Evolutionary conservation across 2,113 vertebrate species (phyloP), one percentile per base, ranked within the genome.

Genomic region (Urocitellus parryii): DNA sequence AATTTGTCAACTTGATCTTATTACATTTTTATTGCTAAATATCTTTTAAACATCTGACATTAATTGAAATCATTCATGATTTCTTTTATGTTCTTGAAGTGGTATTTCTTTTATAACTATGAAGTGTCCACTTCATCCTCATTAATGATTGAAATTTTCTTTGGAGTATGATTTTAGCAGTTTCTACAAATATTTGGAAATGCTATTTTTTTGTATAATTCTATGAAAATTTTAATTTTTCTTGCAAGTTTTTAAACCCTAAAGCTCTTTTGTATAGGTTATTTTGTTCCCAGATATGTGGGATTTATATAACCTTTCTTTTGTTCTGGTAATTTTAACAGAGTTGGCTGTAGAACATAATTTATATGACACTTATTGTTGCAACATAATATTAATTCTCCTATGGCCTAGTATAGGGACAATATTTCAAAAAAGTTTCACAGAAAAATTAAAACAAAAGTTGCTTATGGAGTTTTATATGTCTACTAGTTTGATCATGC

Each of bases 1-100:
- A 68, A 83, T 83, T 61, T 76, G 16, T 45, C 14, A 34, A 39
- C 16, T 92, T 88, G 56, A 29, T 68, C 70, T 58, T 73, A 10
- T 76, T 76, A 56, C 24, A 74, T 32, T 81, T 56, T 68, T 70
- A 42, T 61, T 91, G 53, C 56, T 16, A 48, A 58, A 67, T 74
- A 87, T 87, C 32, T 22, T 87, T 76, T 79, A 53, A 51, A 80
- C n/a, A n/a, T n/a, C n/a, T n/a, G n/a, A 84, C 84, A 18, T 85
- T 51, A 48, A 48, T 48, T 84, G 25, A 37, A 88, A 95, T 27
- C 53, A n/a, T n/a, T n/a, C n/a, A 95, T 27, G 2, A 68, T 87
- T 76, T 79, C 27, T 72, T 90, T 90, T 74, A 74, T 74, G 37
- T 82, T 76, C 77, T 82, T 77, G 37, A 53, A 63, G 61, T 63